Evolutionary conservation across 2,113 vertebrate genomes (phyloP).

Genomic region (Pseudopodoces humilis): DNA sequence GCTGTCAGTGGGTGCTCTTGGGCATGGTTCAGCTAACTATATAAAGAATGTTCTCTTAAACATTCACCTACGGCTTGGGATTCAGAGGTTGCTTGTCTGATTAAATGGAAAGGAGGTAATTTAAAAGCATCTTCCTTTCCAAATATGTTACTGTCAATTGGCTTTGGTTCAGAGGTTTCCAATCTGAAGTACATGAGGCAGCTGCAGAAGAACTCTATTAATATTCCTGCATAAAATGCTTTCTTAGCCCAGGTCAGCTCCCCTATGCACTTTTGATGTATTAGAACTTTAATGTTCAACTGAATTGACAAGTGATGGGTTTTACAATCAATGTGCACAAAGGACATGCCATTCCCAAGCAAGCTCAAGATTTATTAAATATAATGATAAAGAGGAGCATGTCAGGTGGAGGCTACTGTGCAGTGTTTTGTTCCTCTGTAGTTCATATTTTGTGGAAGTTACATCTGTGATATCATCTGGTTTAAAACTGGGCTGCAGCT

Average conservation of each 20-base stretch:
- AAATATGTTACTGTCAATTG: conserved; percentile 67
- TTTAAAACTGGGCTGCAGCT: not conserved
- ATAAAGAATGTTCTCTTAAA: conserved; percentile 64
- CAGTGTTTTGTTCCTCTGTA: not conserved
- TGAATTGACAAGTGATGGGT: conserved; percentile 49
- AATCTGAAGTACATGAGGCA: conserved; percentile 55
- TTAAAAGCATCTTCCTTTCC: conserved; percentile 68
- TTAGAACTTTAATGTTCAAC: conserved; percentile 53
- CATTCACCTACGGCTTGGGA: conserved; percentile 64
- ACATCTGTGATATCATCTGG: not conserved
- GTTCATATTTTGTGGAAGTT: not conserved
- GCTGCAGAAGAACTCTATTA: conserved; percentile 46
- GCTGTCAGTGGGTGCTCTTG: conserved; percentile 66
- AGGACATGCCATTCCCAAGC: conserved; percentile 13
- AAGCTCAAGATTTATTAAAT: conserved; percentile 42
- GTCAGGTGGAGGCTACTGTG: not conserved
- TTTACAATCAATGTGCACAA: conserved; percentile 52
- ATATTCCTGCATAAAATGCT: conserved; percentile 50
- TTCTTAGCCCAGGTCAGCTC: conserved; percentile 62
- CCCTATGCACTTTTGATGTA: conserved; percentile 60
- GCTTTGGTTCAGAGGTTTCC: conserved; percentile 63
- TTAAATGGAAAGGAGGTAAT: conserved; percentile 70
- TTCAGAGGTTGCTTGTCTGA: conserved; percentile 66
- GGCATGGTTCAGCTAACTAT: conserved; percentile 64
- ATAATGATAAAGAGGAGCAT: not conserved